phyloP scores from a whole-genome alignment of 2,113 vertebrate genomes.

The Macroglossus sobrinus region DNA sequence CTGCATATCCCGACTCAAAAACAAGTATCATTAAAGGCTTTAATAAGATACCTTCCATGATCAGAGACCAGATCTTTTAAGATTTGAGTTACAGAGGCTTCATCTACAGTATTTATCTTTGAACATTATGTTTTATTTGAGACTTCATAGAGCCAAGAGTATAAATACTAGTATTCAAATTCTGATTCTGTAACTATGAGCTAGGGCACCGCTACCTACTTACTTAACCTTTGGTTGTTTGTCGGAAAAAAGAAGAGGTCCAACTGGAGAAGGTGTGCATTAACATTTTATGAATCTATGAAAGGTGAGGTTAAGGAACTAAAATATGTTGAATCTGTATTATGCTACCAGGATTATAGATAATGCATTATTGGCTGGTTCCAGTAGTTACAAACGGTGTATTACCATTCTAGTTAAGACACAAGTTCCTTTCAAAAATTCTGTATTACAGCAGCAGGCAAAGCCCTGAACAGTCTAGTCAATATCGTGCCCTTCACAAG shows the following conservation, averaged over 20 bases:
- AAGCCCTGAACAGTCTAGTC: not conserved
- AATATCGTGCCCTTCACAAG: not conserved
- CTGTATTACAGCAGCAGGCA: not conserved
- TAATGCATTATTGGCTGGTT: not conserved
- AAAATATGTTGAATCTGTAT: not conserved
- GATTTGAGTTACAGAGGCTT: not conserved
- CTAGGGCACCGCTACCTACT: not conserved
- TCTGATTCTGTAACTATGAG: not conserved
- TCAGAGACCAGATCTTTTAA: not conserved
- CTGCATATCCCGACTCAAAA: constrained; percentile 36
- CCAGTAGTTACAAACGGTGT: not conserved
- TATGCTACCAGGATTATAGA: not conserved
- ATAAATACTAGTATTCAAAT: not conserved
- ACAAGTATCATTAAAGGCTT: constrained; percentile 19
- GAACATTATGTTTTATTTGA: not conserved
- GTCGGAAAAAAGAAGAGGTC: not conserved
- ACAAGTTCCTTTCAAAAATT: constrained; percentile 30
- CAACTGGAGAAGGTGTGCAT: not conserved
- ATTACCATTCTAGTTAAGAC: not conserved
- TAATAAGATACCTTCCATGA: not conserved
- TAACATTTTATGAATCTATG: not conserved
- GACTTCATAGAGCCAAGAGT: not conserved
- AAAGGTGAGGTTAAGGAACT: not conserved
- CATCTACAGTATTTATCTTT: not conserved
- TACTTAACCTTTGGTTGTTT: not conserved